Evolutionary conservation across 2,113 vertebrate species (phyloP).

Genomic region (Pelmatolapia mariae): DNA sequence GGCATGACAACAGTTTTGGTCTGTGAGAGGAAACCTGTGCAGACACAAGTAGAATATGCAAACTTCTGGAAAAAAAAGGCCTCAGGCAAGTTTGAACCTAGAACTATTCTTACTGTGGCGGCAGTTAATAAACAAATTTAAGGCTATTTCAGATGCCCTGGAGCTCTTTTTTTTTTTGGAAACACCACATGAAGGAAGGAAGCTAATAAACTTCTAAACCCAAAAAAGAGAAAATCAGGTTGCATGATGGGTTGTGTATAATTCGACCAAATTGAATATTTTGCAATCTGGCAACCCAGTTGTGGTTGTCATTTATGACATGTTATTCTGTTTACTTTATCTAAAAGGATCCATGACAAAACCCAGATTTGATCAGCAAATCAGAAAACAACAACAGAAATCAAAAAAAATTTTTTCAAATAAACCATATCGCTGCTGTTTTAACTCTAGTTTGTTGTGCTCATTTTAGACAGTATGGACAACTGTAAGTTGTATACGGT

Average conservation of each 20-base stretch:
- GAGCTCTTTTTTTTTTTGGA: background rate
- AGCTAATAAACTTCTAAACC: background rate
- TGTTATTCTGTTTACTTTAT: background rate
- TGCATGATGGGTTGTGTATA: background rate
- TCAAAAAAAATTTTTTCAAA: background rate
- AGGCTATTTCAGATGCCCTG: background rate
- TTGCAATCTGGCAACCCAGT: background rate
- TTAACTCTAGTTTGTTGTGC: background rate
- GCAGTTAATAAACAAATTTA: background rate
- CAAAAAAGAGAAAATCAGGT: background rate
- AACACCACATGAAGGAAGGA: background rate
- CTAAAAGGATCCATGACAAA: background rate
- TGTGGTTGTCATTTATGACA: background rate
- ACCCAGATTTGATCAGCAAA: background rate
- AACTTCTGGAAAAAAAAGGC: background rate
- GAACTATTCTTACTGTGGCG: background rate
- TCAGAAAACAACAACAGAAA: background rate
- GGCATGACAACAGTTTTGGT: background rate
- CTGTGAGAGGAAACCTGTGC: background rate
- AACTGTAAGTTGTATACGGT: conserved; percentile 20
- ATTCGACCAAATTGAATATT: background rate
- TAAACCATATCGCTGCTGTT: background rate
- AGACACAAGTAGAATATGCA: background rate
- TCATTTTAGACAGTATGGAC: background rate
- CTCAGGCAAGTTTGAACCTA: background rate